These are phyloP conservation scores for Willisornis vidua DNA, from an alignment of 2,113 vertebrate genomes.

Conservation along the genomic window DNA sequence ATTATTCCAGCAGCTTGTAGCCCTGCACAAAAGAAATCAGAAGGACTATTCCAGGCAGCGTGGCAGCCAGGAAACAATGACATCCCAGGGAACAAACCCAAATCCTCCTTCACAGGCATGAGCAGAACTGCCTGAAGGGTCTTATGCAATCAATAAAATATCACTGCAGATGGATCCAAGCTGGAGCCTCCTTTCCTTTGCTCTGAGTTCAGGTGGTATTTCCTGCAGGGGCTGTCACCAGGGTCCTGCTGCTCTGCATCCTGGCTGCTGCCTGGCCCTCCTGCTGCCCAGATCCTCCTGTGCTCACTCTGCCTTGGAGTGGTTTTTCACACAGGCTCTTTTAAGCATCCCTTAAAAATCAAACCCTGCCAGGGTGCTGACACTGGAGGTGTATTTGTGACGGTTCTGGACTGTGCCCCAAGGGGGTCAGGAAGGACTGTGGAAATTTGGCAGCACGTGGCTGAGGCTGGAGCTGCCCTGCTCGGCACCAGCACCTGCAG, in stretches of 20 bases:
- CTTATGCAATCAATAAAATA: conserved; percentile 49
- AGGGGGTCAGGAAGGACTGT: not conserved
- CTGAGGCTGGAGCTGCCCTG: rapidly evolving
- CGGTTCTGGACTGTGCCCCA: rapidly evolving
- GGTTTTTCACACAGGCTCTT: not conserved
- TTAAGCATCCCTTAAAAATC: not conserved
- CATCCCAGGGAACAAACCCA: not conserved
- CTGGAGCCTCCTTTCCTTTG: not conserved
- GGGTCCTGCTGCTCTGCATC: not conserved
- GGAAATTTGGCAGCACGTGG: rapidly evolving
- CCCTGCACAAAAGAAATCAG: not conserved
- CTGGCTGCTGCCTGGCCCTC: not conserved
- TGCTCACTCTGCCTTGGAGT: not conserved
- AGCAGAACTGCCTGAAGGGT: not conserved
- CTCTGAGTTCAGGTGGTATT: not conserved
- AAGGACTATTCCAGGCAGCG: not conserved
- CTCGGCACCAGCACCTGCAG: not conserved
- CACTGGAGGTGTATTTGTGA: rapidly evolving
- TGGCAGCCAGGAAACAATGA: not conserved
- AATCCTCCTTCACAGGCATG: not conserved
- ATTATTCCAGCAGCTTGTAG: not conserved
- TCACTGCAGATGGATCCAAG: not conserved
- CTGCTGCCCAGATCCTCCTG: rapidly evolving
- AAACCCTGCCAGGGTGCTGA: rapidly evolving
- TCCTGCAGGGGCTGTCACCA: not conserved